Evolutionary conservation across 2,888 invertebrate species (phyloP).

Genomic region (Rhagophthalmus giganteus): DNA sequence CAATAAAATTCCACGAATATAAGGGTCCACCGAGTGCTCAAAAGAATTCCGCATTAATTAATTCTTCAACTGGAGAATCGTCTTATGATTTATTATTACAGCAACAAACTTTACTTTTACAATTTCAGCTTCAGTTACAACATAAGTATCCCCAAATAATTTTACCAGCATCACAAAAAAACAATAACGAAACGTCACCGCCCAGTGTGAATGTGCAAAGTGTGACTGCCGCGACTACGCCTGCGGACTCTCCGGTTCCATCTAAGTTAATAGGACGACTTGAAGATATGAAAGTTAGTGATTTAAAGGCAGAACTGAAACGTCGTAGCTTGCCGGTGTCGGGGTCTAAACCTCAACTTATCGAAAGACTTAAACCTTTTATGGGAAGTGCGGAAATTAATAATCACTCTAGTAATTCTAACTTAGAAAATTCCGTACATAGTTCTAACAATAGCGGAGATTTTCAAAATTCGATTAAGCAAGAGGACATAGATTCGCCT

Average conservation of each 20-base stretch:
- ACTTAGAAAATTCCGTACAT: conserved; percentile 20
- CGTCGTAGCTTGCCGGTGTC: conserved; percentile 92
- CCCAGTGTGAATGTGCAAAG: conserved; percentile 45
- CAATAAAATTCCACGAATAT: conserved; percentile 97
- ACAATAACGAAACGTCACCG: conserved; percentile 29
- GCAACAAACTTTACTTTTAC: conserved; percentile 91
- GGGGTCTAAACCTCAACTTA: conserved; percentile 92
- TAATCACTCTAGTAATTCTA: conserved; percentile 17
- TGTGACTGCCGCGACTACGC: conserved; percentile 53
- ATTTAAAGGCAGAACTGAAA: conserved; percentile 91
- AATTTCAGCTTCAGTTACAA: conserved; percentile 81
- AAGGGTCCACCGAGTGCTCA: conserved; percentile 88
- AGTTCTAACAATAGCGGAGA: conserved; percentile 35
- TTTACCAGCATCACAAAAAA: conserved; percentile 71
- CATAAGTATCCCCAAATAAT: conserved; percentile 84
- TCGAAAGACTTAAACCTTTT: conserved; percentile 85
- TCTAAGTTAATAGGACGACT: conserved; percentile 66
- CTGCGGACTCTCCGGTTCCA: conserved; percentile 50
- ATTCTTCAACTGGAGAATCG: conserved; percentile 66
- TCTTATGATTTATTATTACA: conserved; percentile 90
- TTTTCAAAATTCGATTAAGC: conserved; percentile 56
- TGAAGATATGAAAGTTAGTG: conserved; percentile 96
- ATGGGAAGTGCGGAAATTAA: conserved; percentile 44
- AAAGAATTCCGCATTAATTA: conserved; percentile 63
- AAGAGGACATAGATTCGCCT: conserved; percentile 53